Base-by-base conservation (phyloP, 2,797 vertebrate species). In the Mormyrus hasselquistii region DNA sequence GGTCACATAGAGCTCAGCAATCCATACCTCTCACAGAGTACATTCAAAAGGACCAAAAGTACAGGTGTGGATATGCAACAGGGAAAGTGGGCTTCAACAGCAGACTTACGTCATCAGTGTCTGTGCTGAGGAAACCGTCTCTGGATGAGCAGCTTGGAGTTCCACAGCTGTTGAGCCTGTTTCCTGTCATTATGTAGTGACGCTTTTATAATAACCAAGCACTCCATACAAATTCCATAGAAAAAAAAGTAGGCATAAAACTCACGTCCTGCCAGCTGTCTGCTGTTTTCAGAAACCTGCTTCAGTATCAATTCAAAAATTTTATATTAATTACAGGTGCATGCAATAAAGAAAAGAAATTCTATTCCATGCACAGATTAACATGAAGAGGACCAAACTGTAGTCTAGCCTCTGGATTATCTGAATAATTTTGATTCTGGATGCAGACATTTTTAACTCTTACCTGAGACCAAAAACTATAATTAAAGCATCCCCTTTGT, bases 61-160 rank as follows among this genome's bases (percentile, higher is more conserved):
- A 44, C 38, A 79, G 19, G 9, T 79, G 38, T 16, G 44, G 65
- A 14, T 14, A 34, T 25, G 82, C 14, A 83, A 83, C 8, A 22
- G 52, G 85, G 4, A 25, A 82, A 41, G n/a, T 49, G 16, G 10
- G 47, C 52, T 50, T 53, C 6, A 3, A 50, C 16, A 4, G 16
- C 29, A 89, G 3, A 55, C 65, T 55, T 62, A 83, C 73, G 55
- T 86, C 44, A 79, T 89, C 93, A 22, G 95, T 94, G 91, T 94
- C 95, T 86, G 94, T 95, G 92, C 92, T 96, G 73, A 93, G 90
- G 91, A 88, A 94, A 91, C 92, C 93, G 87, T 92, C 92, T 76
- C 90, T 90, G 87, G 94, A 95, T 90, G 94, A 95, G 90, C 92
- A 96, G 91, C 90, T 92, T 88, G 94, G 91, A 14, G 93, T 95